Percentiles rank a stretch among this genome's conserved stretches.
These are phyloP conservation scores for Limanda limanda DNA, from an alignment of 2,113 vertebrate genomes.

Conservation along the genomic window DNA sequence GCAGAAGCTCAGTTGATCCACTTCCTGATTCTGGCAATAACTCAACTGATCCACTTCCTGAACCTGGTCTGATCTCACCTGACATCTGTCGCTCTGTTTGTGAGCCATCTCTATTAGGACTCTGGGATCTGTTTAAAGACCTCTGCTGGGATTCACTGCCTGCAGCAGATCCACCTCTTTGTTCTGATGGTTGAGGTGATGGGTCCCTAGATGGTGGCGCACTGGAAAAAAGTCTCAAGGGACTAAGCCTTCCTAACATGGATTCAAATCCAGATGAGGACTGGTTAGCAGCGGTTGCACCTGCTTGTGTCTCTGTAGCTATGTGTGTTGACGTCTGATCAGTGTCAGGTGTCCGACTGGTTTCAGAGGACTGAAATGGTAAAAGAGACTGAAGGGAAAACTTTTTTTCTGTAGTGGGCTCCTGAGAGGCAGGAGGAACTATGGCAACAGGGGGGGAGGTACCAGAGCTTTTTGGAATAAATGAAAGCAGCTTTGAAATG, in stretches of 20 bases:
- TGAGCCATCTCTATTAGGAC: slow-evolving; percentile 39
- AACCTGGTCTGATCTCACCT: slow-evolving; percentile 57
- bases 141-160: slow-evolving; percentile 56
- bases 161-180: slow-evolving; percentile 55
- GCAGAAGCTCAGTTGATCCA: slow-evolving; percentile 79
- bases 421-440: slow-evolving; percentile 72
- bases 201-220: slow-evolving; percentile 68
- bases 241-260: slow-evolving; percentile 86
- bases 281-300: slow-evolving; percentile 41
- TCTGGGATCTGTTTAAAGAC: slow-evolving; percentile 34
- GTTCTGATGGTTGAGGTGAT: slow-evolving; percentile 66
- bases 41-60: slow-evolving; percentile 76
- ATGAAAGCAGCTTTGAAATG: slow-evolving; percentile 73
- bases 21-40: slow-evolving; percentile 65
- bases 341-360: slow-evolving; percentile 51
- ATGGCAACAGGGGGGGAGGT: slow-evolving; percentile 73
- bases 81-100: slow-evolving; percentile 62
- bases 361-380: slow-evolving; percentile 73
- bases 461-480: slow-evolving; percentile 74
- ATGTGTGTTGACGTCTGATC: slow-evolving; percentile 18
- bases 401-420: slow-evolving; percentile 74
- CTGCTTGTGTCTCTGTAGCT: slow-evolving; percentile 42
- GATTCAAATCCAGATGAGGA: slow-evolving; percentile 85
- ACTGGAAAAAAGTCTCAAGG: slow-evolving; percentile 83
- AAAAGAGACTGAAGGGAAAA: slow-evolving; percentile 80